phyloP scores from a whole-genome alignment of 2,113 vertebrate species.

The Oostethus manadensis region DNA sequence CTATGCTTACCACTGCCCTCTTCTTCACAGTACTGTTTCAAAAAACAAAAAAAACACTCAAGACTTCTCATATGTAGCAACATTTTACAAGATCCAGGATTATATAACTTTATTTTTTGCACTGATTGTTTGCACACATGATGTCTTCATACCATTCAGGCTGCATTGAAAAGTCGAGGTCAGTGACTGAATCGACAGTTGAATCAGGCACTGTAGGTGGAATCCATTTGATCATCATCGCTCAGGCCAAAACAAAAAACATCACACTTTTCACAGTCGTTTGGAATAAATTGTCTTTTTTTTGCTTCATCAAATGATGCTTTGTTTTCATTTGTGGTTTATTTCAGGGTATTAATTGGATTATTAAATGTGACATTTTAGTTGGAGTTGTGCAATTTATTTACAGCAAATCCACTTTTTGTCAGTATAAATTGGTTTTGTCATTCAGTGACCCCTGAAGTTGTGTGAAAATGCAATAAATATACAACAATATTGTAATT shows the following conservation, averaged over 20 bases:
- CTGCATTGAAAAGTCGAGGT: background rate
- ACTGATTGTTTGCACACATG: background rate
- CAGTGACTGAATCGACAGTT: background rate
- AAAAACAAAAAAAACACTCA: too few relatives aligned
- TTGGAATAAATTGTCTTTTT: constrained; percentile 3
- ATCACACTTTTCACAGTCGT: background rate
- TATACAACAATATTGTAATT: too few relatives aligned
- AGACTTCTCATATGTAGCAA: constrained; percentile 1
- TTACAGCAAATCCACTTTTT: background rate
- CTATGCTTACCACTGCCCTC: constrained; percentile 3
- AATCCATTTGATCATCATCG: background rate
- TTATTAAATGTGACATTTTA: background rate
- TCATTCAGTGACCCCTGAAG: too few relatives aligned
- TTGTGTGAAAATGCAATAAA: too few relatives aligned
- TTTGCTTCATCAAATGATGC: background rate
- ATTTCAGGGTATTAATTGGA: background rate
- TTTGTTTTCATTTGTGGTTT: background rate
- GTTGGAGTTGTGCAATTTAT: background rate
- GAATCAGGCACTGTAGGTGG: background rate
- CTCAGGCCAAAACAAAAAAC: background rate
- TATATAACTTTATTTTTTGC: background rate
- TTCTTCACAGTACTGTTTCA: background rate
- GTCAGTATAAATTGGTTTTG: too few relatives aligned
- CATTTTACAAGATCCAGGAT: background rate
- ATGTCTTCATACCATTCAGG: background rate